Base-by-base conservation (phyloP, 2,113 vertebrate genomes). In the Syrmaticus mikado region DNA sequence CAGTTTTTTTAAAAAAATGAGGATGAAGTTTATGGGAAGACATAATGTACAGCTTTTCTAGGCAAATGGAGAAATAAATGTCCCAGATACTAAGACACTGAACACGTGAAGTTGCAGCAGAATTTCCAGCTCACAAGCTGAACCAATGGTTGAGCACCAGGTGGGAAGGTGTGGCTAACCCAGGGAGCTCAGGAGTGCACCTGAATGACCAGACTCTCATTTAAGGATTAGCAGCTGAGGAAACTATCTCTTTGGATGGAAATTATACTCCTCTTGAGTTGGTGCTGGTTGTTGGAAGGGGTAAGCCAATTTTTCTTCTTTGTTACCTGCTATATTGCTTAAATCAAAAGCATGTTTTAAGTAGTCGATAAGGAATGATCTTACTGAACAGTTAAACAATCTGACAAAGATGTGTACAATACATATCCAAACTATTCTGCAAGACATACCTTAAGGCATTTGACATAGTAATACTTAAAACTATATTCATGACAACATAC, bases 261-360 rank as follows among this genome's bases (percentile, higher is more conserved):
- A 16, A 28, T 8, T 28, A 30, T 4, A 8, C 15, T 53, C 52
- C 52, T 53, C 27, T 30, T 53, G 15, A 53, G 27, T 8, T 53
- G 52, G 14, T 15, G 16, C 27, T 53, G 52, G 52, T 30, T 30
- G 27, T 53, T 53, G 52, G 52, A 53, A 53, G 27, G 52, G 14
- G 27, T 30, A 16, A 30, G 27, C 9, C 52, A 53, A 17, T 53
- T 53, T 53, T 53, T 53, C 15, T 27, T 27, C 24, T 16, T 53
- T 30, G 15, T 53, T 53, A 53, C 15, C 52, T 53, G 52, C 52
- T 16, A 28, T 10, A 28, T 53, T 40, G 38, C 13, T 74, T 28
- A 94, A 77, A 93, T 89, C 38, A 73, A 50, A 53, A 92, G 77
- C 57, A 68, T 90, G 27, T 67, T 91, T 87, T 79, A 82, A 94